These are phyloP conservation scores for Lathamus discolor DNA, from an alignment of 2,113 vertebrate species.

Conservation along the genomic window DNA sequence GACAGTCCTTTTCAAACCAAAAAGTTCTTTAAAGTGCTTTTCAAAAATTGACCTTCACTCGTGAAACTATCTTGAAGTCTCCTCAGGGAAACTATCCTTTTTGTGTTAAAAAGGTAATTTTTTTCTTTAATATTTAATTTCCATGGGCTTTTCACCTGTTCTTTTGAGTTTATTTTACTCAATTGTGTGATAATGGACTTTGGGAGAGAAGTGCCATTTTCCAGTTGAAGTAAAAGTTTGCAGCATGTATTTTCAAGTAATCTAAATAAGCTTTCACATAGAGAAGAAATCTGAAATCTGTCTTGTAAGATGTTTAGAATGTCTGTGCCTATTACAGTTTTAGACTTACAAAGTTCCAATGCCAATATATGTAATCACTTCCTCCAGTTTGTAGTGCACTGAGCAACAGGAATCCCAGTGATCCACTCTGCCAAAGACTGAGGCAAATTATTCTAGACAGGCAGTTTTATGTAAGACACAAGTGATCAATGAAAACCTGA, in stretches of 20 bases:
- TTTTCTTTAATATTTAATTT: background rate
- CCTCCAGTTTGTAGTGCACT: background rate
- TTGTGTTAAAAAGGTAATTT: background rate
- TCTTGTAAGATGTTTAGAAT: background rate
- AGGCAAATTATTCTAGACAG: background rate
- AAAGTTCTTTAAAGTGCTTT: conserved; percentile 1
- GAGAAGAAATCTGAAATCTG: background rate
- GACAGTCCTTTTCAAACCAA: background rate
- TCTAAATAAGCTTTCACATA: background rate
- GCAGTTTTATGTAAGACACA: background rate
- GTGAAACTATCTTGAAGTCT: background rate
- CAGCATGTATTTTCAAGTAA: background rate
- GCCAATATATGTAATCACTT: background rate
- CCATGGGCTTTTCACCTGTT: background rate
- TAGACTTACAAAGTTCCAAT: background rate
- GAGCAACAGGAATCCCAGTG: background rate
- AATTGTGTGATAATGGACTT: background rate
- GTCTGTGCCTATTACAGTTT: background rate
- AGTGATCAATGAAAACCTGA: background rate
- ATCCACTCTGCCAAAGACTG: background rate
- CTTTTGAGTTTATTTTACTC: background rate
- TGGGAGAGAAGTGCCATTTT: background rate
- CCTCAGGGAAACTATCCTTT: background rate
- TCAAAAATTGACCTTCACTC: background rate
- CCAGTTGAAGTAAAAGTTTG: background rate